These are phyloP conservation scores for Xanthia togata DNA, from an alignment of 2,888 invertebrate species.

Conservation along the genomic window DNA sequence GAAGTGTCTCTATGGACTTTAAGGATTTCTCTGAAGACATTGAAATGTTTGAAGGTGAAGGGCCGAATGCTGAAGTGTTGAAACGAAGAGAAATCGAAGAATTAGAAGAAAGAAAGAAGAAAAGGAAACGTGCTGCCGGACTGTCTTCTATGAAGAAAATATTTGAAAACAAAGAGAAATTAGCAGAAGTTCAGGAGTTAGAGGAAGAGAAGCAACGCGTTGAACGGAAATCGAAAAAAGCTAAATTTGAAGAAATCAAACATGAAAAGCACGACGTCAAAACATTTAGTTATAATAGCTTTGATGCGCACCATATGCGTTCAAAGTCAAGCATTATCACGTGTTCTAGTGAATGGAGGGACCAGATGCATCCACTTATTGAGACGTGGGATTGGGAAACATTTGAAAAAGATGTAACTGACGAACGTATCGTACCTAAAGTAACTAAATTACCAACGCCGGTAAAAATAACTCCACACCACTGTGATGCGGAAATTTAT, in stretches of 20 bases:
- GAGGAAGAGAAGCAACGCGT: constrained; percentile 89
- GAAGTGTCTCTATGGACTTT: constrained; percentile 94
- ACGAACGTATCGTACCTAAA: constrained; percentile 87
- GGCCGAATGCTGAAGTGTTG: constrained; percentile 92
- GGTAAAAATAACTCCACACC: constrained; percentile 86
- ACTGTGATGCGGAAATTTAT: constrained; percentile 88
- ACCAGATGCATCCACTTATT: constrained; percentile 91
- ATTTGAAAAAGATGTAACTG: constrained; percentile 91
- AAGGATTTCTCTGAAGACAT: constrained; percentile 90
- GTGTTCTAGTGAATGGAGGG: constrained; percentile 90
- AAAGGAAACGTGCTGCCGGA: constrained; percentile 91
- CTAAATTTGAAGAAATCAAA: constrained; percentile 82
- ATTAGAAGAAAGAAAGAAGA: constrained; percentile 88
- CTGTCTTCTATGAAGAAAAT: constrained; percentile 92
- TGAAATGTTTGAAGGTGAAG: constrained; percentile 93
- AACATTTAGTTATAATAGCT: constrained; percentile 85
- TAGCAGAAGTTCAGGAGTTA: constrained; percentile 91
- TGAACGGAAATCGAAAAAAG: constrained; percentile 83
- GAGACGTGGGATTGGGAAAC: constrained; percentile 92
- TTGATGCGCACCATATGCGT: constrained; percentile 88
- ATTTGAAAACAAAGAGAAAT: constrained; percentile 94
- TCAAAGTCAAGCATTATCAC: constrained; percentile 88
- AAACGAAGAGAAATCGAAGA: constrained; percentile 91
- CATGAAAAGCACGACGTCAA: constrained; percentile 88
- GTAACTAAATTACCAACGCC: constrained; percentile 86